Conservation (phyloP, 2,888 invertebrate species). For the Andrena chrysosceles region DNA sequence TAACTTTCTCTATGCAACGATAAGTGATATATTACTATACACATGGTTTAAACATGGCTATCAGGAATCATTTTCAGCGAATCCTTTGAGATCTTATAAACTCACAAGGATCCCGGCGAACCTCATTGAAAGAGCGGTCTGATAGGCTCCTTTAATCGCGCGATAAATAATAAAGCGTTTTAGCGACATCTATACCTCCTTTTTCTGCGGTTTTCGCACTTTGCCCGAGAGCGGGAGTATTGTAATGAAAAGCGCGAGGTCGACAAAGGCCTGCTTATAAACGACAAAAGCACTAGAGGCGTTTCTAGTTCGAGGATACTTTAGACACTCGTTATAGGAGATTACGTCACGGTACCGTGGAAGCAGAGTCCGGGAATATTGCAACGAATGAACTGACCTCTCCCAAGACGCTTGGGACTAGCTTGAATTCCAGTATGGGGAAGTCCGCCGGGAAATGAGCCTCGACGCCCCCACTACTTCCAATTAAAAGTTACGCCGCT, state of each 20-base stretch:
- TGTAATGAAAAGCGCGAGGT: constrained; percentile 10
- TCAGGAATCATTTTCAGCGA: not conserved
- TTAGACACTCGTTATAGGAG: constrained; percentile 59
- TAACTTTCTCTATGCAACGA: too few relatives aligned
- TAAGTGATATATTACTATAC: too few relatives aligned
- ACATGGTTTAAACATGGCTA: too few relatives aligned
- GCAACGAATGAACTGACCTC: constrained; percentile 80
- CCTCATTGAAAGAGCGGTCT: not conserved
- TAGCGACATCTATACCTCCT: not conserved
- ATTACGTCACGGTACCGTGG: constrained; percentile 55
- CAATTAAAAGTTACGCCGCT: constrained; percentile 84
- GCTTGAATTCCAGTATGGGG: constrained; percentile 76
- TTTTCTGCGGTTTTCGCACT: constrained; percentile 16
- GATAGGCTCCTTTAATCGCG: not conserved
- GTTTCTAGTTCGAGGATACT: constrained; percentile 55
- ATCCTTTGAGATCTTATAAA: not conserved
- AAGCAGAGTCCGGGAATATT: constrained; percentile 67
- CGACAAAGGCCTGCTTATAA: constrained; percentile 21
- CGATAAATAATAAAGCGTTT: constrained; percentile 10
- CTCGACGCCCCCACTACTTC: constrained; percentile 82
- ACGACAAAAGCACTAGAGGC: constrained; percentile 27
- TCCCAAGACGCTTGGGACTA: constrained; percentile 77
- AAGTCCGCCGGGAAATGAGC: constrained; percentile 83
- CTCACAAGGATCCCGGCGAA: not conserved
- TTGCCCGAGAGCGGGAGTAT: not conserved